Evolutionary conservation across 2,797 vertebrate species (phyloP).

Genomic region (Microctenopoma stevenorrisi): DNA sequence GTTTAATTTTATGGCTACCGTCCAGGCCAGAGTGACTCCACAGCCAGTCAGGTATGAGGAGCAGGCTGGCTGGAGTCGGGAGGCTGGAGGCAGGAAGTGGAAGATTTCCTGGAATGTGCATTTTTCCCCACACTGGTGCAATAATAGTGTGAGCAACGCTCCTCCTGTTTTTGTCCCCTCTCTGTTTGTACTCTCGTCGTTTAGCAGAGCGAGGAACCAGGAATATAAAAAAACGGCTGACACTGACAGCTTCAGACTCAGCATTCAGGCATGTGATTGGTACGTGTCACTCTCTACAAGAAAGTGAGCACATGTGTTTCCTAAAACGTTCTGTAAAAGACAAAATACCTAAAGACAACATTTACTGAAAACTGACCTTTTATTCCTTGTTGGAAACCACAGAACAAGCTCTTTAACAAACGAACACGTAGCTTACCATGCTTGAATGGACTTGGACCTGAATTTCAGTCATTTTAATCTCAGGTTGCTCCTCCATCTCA

Average conservation of each 20-base stretch:
- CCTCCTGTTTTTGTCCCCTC: constrained; percentile 78
- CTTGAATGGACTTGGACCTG: background rate
- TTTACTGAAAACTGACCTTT: constrained; percentile 5
- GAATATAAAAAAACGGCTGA: constrained; percentile 19
- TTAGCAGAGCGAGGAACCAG: constrained; percentile 40
- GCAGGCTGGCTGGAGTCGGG: constrained; percentile 74
- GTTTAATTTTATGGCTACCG: constrained; percentile 35
- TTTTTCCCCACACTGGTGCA: constrained; percentile 82
- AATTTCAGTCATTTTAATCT: constrained; percentile 16
- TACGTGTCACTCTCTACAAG: background rate
- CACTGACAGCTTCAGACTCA: background rate
- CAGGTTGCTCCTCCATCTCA: constrained; percentile 47
- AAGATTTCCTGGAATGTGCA: constrained; percentile 89
- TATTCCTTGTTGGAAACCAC: background rate
- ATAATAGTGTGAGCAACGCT: constrained; percentile 75
- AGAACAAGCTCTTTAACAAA: background rate
- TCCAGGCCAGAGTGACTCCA: constrained; percentile 46
- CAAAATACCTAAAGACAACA: constrained; percentile 26
- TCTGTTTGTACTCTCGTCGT: constrained; percentile 48
- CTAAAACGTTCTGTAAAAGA: background rate
- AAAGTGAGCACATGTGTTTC: background rate
- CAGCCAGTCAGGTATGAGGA: constrained; percentile 78
- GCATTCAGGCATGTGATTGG: background rate
- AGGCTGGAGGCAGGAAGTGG: constrained; percentile 84
- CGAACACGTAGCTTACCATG: background rate